phyloP scores from a whole-genome alignment of 2,113 vertebrate genomes.

The Rhinogobius similis region DNA sequence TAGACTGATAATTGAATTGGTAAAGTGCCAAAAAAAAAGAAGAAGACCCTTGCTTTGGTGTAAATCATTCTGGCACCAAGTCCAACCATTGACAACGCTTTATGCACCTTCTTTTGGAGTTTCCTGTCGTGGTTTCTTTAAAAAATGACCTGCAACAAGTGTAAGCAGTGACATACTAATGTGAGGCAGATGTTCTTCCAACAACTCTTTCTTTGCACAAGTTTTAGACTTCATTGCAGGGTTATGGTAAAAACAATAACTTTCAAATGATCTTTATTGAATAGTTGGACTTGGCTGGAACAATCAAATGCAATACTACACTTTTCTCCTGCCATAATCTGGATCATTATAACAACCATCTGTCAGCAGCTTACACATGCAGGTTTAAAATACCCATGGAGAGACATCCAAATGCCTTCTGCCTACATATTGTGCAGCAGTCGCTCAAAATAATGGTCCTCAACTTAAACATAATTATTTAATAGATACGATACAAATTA shows the following conservation, averaged over 20 bases:
- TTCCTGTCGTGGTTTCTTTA: not conserved
- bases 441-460: conserved; percentile 18
- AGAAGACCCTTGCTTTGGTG: not conserved
- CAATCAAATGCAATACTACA: not conserved
- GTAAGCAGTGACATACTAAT: not conserved
- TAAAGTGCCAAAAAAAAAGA: conserved; percentile 1
- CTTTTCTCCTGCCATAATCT: conserved; percentile 20
- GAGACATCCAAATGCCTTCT: conserved; percentile 1
- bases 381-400: conserved; percentile 19
- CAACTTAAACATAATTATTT: not conserved
- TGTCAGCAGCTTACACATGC: conserved; percentile 8
- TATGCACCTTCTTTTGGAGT: not conserved
- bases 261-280: not conserved
- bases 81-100: not conserved
- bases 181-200: not conserved
- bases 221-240: not conserved
- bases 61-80: not conserved
- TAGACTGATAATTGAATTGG: conserved; percentile 3
- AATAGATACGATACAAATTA: not conserved
- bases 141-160: not conserved
- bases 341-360: conserved; percentile 22
- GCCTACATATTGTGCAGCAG: conserved; percentile 7
- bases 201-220: not conserved
- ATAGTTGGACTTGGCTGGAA: too few relatives aligned
- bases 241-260: too few relatives aligned